These are phyloP conservation scores for Drosophila guanche DNA, from an alignment of 1,140 invertebrate genomes.

Conservation along the genomic window DNA sequence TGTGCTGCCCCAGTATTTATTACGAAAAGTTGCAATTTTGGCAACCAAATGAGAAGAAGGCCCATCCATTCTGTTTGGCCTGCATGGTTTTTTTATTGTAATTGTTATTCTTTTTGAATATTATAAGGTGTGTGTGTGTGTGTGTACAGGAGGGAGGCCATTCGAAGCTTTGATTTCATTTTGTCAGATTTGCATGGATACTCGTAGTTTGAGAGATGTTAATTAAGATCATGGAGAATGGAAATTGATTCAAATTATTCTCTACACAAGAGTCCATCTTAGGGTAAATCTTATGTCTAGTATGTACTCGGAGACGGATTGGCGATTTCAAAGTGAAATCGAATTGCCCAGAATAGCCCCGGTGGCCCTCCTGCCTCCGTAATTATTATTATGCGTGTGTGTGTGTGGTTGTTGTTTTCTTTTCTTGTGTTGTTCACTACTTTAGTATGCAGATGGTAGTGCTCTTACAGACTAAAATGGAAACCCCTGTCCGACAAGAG, in stretches of 20 bases:
- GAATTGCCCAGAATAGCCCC: background rate
- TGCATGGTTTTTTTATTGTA: too few relatives aligned
- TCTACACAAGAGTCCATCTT: too few relatives aligned
- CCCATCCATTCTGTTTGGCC: too few relatives aligned
- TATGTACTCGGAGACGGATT: background rate
- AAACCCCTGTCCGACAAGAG: slow-evolving; percentile 31
- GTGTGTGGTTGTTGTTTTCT: slow-evolving; percentile 10
- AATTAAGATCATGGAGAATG: too few relatives aligned
- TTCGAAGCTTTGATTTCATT: background rate
- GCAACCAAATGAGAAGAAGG: too few relatives aligned
- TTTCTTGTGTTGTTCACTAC: slow-evolving; percentile 36
- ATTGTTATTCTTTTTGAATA: too few relatives aligned
- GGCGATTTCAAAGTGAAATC: background rate
- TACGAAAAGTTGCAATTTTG: too few relatives aligned
- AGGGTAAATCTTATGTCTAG: too few relatives aligned
- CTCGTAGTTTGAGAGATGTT: too few relatives aligned
- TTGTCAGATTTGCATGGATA: too few relatives aligned
- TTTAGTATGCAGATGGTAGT: slow-evolving; percentile 50
- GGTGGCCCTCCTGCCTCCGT: slow-evolving; percentile 3
- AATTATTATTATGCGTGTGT: slow-evolving; percentile 19
- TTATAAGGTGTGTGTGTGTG: background rate
- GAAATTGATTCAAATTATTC: too few relatives aligned
- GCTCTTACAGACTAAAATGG: slow-evolving; percentile 16
- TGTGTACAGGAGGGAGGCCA: slow-evolving; percentile 13
- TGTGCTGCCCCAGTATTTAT: too few relatives aligned